These are phyloP conservation scores for Leuctra nigra DNA, from an alignment of 2,888 invertebrate genomes.

Conservation along the genomic window DNA sequence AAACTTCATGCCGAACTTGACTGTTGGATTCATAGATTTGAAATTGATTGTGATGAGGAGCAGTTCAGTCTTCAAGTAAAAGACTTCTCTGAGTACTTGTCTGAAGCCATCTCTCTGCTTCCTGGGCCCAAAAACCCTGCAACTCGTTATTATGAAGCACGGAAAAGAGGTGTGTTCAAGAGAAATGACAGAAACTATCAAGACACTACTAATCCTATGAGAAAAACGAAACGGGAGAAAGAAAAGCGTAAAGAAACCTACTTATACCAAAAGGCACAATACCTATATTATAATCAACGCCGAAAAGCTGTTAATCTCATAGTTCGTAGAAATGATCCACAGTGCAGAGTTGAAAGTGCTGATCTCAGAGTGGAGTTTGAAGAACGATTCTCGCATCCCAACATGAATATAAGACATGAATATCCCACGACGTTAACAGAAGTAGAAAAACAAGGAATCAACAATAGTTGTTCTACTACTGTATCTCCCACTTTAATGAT, in stretches of 20 bases:
- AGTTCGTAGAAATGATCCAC: background rate
- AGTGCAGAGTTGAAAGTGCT: background rate
- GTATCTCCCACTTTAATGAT: background rate
- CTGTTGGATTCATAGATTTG: background rate
- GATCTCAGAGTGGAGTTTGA: background rate
- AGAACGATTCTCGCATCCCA: background rate
- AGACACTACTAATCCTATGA: background rate
- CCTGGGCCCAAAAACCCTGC: background rate
- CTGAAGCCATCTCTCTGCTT: background rate
- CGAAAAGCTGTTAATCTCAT: background rate
- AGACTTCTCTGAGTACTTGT: background rate
- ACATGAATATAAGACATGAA: background rate
- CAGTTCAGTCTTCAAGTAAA: background rate
- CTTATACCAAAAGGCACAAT: background rate
- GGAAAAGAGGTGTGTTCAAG: background rate
- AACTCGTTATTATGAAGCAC: background rate
- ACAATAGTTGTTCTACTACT: background rate
- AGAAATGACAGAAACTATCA: background rate
- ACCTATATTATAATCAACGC: background rate
- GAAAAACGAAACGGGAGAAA: background rate
- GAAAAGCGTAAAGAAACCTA: background rate
- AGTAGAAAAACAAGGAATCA: background rate
- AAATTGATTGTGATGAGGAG: background rate
- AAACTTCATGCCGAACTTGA: background rate
- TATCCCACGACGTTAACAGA: background rate